phyloP scores from a whole-genome alignment of 2,888 invertebrate species.

The Ypsolopha sequella region DNA sequence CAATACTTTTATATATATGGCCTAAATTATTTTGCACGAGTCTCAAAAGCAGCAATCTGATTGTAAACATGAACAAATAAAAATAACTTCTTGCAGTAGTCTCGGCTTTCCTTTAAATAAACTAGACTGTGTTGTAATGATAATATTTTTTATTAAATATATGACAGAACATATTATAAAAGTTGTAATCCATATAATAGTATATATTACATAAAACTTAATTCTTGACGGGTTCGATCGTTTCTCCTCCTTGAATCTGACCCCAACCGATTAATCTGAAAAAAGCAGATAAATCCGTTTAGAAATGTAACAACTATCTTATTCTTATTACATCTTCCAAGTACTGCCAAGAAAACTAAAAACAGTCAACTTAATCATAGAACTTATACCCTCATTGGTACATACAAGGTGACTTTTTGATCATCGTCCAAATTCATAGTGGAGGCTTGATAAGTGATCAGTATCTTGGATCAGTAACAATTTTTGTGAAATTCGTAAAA shows the following conservation, averaged over 20 bases:
- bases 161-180: conserved; percentile 40
- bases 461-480: too few species aligned
- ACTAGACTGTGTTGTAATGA: background rate
- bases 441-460: too few species aligned
- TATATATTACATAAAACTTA: conserved; percentile 29
- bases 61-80: conserved; percentile 3
- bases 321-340: too few species aligned
- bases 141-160: conserved; percentile 31
- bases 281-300: conserved; percentile 18
- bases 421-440: too few species aligned
- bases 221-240: conserved; percentile 85
- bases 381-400: too few species aligned
- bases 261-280: conserved; percentile 98
- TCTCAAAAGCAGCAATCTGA: background rate
- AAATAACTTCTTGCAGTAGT: background rate
- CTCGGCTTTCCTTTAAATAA: too few species aligned
- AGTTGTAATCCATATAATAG: conserved; percentile 23
- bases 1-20: conserved; percentile 98
- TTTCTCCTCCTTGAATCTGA: conserved; percentile 97
- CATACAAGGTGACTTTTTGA: too few species aligned
- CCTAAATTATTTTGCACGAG: conserved; percentile 63
- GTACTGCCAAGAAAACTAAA: too few species aligned
- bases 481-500: too few species aligned
- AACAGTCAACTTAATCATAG: too few species aligned
- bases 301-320: background rate